phyloP scores from a whole-genome alignment of 2,797 vertebrate genomes.

The Jordanella pulchra region DNA sequence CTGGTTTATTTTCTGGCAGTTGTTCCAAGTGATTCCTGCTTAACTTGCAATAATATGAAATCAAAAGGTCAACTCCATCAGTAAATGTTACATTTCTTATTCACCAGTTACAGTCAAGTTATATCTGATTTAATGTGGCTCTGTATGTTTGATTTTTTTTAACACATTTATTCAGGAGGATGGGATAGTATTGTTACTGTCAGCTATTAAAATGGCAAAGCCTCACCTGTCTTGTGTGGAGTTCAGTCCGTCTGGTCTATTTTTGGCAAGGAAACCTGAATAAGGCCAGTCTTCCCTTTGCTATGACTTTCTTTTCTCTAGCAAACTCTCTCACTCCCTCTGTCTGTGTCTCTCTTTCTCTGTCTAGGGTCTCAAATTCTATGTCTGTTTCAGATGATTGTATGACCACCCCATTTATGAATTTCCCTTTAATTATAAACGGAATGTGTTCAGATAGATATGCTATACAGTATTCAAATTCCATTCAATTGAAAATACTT shows the following conservation, averaged over 20 bases:
- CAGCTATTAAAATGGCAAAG: neutral
- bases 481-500: too few species aligned
- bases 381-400: conserved; percentile 47
- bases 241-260: conserved; percentile 49
- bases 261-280: conserved; percentile 52
- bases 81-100: neutral
- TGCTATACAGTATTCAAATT: too few species aligned
- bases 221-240: neutral
- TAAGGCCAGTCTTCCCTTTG: conserved; percentile 27
- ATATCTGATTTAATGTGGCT: neutral
- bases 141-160: neutral
- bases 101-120: neutral
- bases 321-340: too few species aligned
- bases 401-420: neutral
- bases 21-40: neutral
- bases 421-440: too few species aligned
- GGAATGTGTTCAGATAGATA: too few species aligned
- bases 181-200: neutral
- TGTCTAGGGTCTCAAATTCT: neutral
- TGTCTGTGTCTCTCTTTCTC: too few species aligned
- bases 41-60: neutral
- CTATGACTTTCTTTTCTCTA: conserved; percentile 12
- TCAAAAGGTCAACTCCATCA: neutral
- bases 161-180: neutral
- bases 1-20: neutral